Conservation (phyloP, 2,113 vertebrate species). For the Lycaon pictus region DNA sequence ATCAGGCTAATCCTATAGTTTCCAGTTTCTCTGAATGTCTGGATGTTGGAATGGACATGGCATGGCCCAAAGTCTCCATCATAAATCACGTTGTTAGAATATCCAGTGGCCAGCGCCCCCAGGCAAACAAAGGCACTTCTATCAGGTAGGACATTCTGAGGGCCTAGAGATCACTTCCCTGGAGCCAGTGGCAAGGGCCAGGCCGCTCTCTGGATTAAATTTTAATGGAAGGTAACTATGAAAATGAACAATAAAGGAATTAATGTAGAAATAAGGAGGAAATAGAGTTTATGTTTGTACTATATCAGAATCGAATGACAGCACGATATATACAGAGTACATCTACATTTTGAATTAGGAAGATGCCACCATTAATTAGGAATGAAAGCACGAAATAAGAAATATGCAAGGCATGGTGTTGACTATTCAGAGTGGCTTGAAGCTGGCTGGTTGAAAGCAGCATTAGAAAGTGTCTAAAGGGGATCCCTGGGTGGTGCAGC, state of each 20-base stretch:
- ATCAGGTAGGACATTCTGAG: not conserved
- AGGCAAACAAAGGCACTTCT: not conserved
- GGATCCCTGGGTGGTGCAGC: no score
- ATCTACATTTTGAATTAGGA: not conserved
- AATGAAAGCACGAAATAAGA: not conserved
- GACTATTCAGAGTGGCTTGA: not conserved
- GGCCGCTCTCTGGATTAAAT: not conserved
- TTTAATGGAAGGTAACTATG: not conserved
- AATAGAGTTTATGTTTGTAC: not conserved
- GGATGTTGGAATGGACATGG: not conserved
- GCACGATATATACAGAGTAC: not conserved
- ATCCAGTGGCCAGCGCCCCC: not conserved
- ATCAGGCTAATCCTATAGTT: not conserved
- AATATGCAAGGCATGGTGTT: not conserved
- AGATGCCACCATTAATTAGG: not conserved
- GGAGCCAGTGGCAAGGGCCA: not conserved
- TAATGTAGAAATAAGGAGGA: constrained; percentile 14
- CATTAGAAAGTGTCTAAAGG: not conserved
- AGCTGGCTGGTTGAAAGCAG: not conserved
- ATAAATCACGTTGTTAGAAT: not conserved
- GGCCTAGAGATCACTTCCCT: not conserved
- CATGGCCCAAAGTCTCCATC: not conserved
- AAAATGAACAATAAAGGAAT: not conserved
- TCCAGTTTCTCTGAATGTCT: not conserved
- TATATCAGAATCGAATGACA: not conserved